A percentile compares a stretch with the other conserved stretches of the same genome.
phyloP scores from a whole-genome alignment of 1,140 invertebrate species.

The Macrostomum lignano region DNA sequence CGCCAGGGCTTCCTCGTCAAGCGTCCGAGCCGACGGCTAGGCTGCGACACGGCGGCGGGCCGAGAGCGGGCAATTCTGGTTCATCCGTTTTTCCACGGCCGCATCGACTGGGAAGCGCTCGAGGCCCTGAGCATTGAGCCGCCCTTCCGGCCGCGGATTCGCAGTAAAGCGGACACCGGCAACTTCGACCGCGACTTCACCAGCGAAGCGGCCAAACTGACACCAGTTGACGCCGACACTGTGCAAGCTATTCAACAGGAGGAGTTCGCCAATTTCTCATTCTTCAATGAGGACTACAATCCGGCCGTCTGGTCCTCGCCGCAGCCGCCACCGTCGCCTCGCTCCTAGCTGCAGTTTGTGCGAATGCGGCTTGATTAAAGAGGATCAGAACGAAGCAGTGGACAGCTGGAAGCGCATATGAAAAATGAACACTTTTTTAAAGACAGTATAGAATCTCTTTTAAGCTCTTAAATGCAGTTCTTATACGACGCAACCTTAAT shows the following conservation, averaged over 20 bases:
- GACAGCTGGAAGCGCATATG: too few species aligned
- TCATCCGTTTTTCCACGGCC: slow-evolving; percentile 79
- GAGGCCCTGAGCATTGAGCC: slow-evolving; percentile 64
- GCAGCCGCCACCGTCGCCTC: too few species aligned
- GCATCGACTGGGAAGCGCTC: slow-evolving; percentile 78
- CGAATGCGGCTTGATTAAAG: too few species aligned
- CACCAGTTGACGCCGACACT: slow-evolving; percentile 61
- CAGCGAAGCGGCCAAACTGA: slow-evolving; percentile 75
- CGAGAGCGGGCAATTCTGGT: slow-evolving; percentile 53
- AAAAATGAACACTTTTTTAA: too few species aligned
- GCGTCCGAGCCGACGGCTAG: slow-evolving; percentile 66
- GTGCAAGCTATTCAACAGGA: slow-evolving; percentile 75
- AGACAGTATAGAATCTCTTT: too few species aligned
- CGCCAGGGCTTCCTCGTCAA: slow-evolving; percentile 99
- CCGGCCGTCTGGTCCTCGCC: too few species aligned
- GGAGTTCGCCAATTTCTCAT: slow-evolving; percentile 85
- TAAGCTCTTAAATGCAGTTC: too few species aligned
- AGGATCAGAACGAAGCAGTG: too few species aligned
- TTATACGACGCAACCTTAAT: too few species aligned
- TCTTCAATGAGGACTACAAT: slow-evolving; percentile 69
- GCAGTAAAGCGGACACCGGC: slow-evolving; percentile 58
- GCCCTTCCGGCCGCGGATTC: slow-evolving; percentile 88
- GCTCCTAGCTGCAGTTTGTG: too few species aligned
- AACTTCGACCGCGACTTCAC: slow-evolving; percentile 99
- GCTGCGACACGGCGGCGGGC: slow-evolving; percentile 46